Conservation (phyloP, 2,113 vertebrate genomes). For the Eudyptes chrysolophus region DNA sequence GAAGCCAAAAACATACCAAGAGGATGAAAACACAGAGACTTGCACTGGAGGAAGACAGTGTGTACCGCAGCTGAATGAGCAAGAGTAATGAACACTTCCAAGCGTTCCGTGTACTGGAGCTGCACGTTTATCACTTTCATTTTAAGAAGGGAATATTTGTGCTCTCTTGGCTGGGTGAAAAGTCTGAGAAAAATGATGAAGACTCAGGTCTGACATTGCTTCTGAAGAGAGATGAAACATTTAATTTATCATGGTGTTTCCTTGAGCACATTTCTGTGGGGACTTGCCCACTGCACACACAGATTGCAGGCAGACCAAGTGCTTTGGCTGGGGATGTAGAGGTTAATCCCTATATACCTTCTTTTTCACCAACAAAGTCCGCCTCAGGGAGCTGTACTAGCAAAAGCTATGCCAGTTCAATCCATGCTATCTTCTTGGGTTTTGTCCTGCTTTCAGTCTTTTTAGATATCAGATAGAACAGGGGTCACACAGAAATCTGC, state of each 20-base stretch:
- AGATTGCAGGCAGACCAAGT: neutral
- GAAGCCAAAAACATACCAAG: neutral
- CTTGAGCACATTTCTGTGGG: neutral
- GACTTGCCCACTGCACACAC: neutral
- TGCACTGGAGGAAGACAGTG: neutral
- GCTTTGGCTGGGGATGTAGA: neutral
- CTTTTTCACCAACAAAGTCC: neutral
- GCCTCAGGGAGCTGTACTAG: neutral
- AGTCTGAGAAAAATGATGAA: neutral
- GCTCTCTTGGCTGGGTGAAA: neutral
- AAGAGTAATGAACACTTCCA: neutral
- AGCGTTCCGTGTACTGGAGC: neutral
- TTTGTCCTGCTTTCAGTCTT: neutral
- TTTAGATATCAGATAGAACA: neutral
- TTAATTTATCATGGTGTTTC: neutral
- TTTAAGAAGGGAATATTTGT: neutral
- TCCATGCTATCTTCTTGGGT: neutral
- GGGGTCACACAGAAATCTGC: neutral
- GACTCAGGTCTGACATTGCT: neutral
- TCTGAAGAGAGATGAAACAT: neutral
- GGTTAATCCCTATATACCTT: neutral
- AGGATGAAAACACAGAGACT: neutral
- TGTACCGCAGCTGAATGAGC: neutral
- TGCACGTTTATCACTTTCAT: neutral
- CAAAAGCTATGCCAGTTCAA: neutral